Percentiles rank a stretch among this genome's conserved stretches.
phyloP scores from a whole-genome alignment of 1,140 invertebrate species.

The Acyrthosiphon pisum region DNA sequence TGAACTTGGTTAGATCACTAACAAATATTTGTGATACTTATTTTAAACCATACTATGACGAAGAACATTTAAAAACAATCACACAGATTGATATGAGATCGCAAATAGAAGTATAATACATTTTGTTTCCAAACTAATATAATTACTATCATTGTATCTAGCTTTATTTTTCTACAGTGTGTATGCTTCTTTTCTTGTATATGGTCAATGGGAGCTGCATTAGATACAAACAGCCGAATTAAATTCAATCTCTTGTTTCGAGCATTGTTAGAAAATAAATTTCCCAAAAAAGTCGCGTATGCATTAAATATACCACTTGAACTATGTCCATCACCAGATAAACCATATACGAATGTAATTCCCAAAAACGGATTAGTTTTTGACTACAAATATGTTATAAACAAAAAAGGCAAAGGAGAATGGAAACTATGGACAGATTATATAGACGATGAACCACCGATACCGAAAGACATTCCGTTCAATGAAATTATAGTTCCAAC shows the following conservation, averaged over 20 bases:
- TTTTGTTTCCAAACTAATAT: neutral
- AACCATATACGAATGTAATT: conserved; percentile 79
- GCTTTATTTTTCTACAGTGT: conserved; percentile 68
- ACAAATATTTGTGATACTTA: conserved; percentile 91
- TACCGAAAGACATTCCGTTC: conserved; percentile 87
- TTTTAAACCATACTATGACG: conserved; percentile 85
- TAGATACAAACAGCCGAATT: conserved; percentile 74
- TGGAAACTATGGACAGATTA: conserved; percentile 93
- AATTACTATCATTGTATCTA: neutral
- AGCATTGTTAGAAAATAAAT: conserved; percentile 78
- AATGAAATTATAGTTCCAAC: conserved; percentile 95
- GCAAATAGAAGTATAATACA: conserved; percentile 71
- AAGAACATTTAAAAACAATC: conserved; percentile 74
- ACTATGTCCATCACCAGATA: conserved; percentile 67
- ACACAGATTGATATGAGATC: conserved; percentile 77
- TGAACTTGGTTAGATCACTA: conserved; percentile 79
- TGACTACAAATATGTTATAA: conserved; percentile 82
- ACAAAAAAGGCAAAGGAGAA: conserved; percentile 75
- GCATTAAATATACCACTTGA: conserved; percentile 64
- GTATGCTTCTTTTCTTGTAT: conserved; percentile 91
- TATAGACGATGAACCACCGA: conserved; percentile 76
- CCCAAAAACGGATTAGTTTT: conserved; percentile 83
- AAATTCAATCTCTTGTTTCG: conserved; percentile 84
- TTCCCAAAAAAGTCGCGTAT: conserved; percentile 68
- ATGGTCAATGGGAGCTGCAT: conserved; percentile 87